Evolutionary conservation across 2,797 vertebrate genomes (phyloP), one percentile per base, ranked within the genome.

Genomic region (Phataginus tetradactyla): DNA sequence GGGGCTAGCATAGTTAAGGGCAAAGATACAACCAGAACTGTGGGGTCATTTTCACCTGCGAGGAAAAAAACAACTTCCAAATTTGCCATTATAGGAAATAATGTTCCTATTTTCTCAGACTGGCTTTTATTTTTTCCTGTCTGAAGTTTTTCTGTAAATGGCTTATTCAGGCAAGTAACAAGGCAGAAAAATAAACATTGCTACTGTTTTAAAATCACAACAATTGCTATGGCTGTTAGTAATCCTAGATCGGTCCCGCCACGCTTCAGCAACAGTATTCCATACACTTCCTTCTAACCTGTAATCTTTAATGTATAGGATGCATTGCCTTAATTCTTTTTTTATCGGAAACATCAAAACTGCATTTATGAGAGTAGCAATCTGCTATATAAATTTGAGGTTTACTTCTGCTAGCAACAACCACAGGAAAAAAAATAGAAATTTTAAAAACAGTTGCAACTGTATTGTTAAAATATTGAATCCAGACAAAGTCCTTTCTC

Each of bases 191-290:
- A 90, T 78, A 97, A 94, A 93, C 86, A 94, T 51, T 71, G 68
- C 69, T 93, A 83, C 91, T 96, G 13, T 93, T 97, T 97, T 94
- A 68, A 95, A 90, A 97, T 95, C 93, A 90, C 32, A 90, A 25
- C 69, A 95, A 92, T 72, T 63, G 71, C 45, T 21, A 18, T 49
- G 87, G 80, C 61, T 90, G 57, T 97, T 81, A 96, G 94, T 88
- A 95, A 93, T 74, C 74, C 93, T 92, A 91, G 93, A 92, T 59
- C 39, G 0, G 69, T 74, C 63, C 89, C 14, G 74, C 49, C 57
- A 71, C 0, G 13, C 86, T 93, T 93, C 42, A 69, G 66, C 87
- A 85, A 63, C 72, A 57, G 45, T 81, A 39, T 85, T 91, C 59
- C 79, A 90, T 45, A 81, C 1, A 10, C 51, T 92, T 94, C 15